Evolutionary conservation across 2,113 vertebrate species (phyloP), one percentile per base, ranked within the genome.

Genomic region (Lichenostomus cassidix): DNA sequence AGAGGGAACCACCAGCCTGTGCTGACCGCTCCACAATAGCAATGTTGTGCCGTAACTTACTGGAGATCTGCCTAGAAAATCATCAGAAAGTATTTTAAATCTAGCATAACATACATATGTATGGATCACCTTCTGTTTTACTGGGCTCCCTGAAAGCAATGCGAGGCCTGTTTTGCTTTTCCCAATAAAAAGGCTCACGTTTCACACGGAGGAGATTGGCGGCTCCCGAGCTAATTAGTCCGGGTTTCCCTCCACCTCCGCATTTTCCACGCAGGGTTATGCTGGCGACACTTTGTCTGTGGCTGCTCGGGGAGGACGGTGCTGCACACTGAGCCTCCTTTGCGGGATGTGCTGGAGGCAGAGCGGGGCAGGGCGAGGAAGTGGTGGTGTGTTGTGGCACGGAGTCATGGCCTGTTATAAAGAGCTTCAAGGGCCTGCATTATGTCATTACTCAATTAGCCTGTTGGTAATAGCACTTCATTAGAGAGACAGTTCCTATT

Each of bases 211-310:
- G 90, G 93, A 96, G 95, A 92, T 96, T 94, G 96, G 97, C 95
- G 94, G 95, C 95, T 97, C 94, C 83, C 17, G 27, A 90, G 96
- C 95, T 98, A 97, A 97, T 98, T 97, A 97, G 95, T 67, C 92
- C 44, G 96, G 97, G 96, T 97, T 97, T 95, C 97, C 97, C 95
- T 97, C 96, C 97, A 98, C 97, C 98, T 96, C 98, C 81, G 70
- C 96, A 98, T 98, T 98, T 98, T 98, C 98, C 98, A 98, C 97
- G 97, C 98, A 97, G 98, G 98, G 98, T 98, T 98, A 97, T 82
- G 90, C 95, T 97, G 98, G 98, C 98, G 98, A 97, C 98, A 96
- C 96, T 62, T 96, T 96, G 98, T 98, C 98, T 98, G 98, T 98
- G 96, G 93, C 95, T 33, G 89, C 97, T 76, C 87, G 31, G 73